Conservation (phyloP, 2,113 vertebrate species). For the Lepus europaeus region DNA sequence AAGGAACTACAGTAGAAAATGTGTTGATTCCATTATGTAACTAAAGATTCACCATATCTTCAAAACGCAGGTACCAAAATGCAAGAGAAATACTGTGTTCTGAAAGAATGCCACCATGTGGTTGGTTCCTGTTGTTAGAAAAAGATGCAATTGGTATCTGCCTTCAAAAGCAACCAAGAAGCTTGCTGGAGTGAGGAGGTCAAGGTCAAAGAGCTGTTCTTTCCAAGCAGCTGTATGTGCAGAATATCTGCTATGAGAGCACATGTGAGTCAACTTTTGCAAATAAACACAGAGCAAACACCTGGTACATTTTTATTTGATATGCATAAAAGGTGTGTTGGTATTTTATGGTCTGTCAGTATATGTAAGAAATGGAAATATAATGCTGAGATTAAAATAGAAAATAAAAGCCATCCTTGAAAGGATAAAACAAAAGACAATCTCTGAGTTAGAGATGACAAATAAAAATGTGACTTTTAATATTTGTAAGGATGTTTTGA, state of each 20-base stretch:
- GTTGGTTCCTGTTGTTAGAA: conserved; percentile 56
- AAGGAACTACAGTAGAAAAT: neutral
- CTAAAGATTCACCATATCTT: neutral
- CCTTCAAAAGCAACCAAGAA: neutral
- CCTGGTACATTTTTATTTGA: neutral
- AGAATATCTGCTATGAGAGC: neutral
- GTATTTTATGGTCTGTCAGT: neutral
- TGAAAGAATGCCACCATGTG: conserved; percentile 81
- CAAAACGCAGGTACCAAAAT: conserved; percentile 67
- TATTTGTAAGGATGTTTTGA: neutral
- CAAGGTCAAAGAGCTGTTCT: neutral
- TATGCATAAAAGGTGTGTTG: conserved; percentile 35
- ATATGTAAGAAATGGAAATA: conserved; percentile 51
- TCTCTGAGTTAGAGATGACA: conserved; percentile 28
- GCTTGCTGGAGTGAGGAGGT: neutral
- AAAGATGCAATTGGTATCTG: neutral
- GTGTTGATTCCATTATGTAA: neutral
- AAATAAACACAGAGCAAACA: conserved; percentile 35
- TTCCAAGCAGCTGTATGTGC: neutral
- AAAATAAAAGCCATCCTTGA: conserved; percentile 33
- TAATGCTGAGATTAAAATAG: conserved; percentile 43
- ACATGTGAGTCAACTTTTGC: neutral
- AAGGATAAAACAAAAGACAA: neutral
- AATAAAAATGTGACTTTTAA: conserved; percentile 15
- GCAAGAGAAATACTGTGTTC: conserved; percentile 76